Conservation (phyloP, 1,140 invertebrate species). For the Neotoxoptera formosana region DNA sequence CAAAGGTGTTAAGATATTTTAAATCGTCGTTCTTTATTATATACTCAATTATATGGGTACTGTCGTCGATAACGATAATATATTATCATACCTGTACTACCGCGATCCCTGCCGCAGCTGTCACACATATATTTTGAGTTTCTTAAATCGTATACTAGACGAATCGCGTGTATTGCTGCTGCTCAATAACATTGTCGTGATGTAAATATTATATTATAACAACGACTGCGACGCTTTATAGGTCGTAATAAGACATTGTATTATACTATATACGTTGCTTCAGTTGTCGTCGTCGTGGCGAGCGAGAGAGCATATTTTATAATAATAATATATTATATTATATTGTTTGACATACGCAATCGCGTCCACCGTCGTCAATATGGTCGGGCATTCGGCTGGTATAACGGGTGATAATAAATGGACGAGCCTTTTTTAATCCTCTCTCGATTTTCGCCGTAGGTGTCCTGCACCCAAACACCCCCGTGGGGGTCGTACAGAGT, state of each 20-base stretch:
- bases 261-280: too few species aligned
- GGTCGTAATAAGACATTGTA: background rate
- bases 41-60: background rate
- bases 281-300: background rate
- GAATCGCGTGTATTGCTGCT: too few species aligned
- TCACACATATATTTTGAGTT: background rate
- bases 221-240: background rate
- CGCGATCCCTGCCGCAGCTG: background rate
- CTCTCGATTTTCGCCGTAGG: conserved; percentile 33
- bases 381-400: conserved; percentile 1
- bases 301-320: background rate
- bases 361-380: conserved; percentile 46
- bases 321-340: background rate
- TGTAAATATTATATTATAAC: background rate
- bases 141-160: background rate
- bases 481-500: background rate
- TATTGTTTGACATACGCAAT: background rate
- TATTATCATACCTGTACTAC: background rate
- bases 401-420: conserved; percentile 51
- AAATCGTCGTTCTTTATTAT: background rate
- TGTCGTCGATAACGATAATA: background rate
- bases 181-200: background rate
- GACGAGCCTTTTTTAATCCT: conserved; percentile 32
- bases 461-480: conserved; percentile 15
- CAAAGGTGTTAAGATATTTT: background rate